These are phyloP conservation scores for Parnassius apollo DNA, from an alignment of 2,888 invertebrate genomes.

Conservation along the genomic window DNA sequence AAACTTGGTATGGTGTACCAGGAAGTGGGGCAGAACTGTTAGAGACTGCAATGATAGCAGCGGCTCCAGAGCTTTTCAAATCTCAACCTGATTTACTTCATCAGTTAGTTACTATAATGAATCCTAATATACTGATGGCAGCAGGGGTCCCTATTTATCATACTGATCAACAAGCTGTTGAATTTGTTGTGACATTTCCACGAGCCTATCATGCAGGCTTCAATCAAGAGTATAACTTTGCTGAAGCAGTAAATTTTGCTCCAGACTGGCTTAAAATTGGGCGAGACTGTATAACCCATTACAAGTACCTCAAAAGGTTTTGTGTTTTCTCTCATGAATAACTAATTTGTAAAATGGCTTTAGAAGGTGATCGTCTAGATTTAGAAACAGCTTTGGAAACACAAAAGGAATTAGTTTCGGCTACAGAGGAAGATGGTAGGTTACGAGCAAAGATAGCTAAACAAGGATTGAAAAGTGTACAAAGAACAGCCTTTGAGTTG, in stretches of 20 bases:
- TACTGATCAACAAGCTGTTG: constrained; percentile 88
- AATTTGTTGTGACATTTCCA: constrained; percentile 90
- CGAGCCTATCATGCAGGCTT: constrained; percentile 91
- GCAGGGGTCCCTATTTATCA: constrained; percentile 82
- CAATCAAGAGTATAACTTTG: constrained; percentile 91
- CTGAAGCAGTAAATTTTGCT: constrained; percentile 92
- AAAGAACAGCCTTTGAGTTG: constrained; percentile 85
- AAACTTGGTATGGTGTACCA: constrained; percentile 91
- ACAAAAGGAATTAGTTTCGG: constrained; percentile 83
- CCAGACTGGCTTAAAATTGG: constrained; percentile 90
- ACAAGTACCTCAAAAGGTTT: constrained; percentile 84
- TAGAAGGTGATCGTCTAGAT: constrained; percentile 84
- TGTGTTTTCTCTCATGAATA: constrained; percentile 92
- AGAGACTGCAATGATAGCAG: constrained; percentile 85
- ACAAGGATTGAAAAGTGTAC: constrained; percentile 80
- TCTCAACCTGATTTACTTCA: constrained; percentile 88
- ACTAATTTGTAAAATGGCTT: constrained; percentile 88
- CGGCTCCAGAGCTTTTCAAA: constrained; percentile 87
- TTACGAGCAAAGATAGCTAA: constrained; percentile 60
- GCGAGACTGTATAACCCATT: constrained; percentile 85
- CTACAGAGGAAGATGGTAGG: constrained; percentile 77
- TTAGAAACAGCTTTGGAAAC: constrained; percentile 84
- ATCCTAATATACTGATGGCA: constrained; percentile 85
- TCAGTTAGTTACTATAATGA: constrained; percentile 89
- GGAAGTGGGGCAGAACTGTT: constrained; percentile 85